Evolutionary conservation across 2,888 invertebrate species (phyloP).

Genomic region (Ptycholaimellus sp.): DNA sequence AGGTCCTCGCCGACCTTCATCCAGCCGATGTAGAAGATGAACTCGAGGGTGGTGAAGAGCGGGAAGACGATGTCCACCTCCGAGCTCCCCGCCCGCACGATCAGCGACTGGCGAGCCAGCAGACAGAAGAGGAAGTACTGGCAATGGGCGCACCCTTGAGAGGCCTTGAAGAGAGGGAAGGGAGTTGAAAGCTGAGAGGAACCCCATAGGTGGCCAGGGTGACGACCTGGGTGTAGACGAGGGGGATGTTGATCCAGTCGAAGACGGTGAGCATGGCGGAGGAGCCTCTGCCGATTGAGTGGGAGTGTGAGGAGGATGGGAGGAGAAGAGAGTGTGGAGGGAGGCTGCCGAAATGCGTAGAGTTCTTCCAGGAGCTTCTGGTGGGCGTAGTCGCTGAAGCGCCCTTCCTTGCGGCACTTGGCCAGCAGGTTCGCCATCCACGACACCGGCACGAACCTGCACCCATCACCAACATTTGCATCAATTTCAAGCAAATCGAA

Average conservation of each 20-base stretch:
- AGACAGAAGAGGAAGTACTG: constrained; percentile 71
- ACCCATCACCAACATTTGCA: no score
- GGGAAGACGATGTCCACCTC: constrained; percentile 1
- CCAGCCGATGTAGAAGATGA: constrained; percentile 3
- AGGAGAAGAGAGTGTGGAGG: no score
- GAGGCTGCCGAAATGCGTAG: constrained; percentile 1
- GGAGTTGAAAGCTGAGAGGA: no score
- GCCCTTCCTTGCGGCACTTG: neutral
- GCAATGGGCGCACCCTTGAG: no score
- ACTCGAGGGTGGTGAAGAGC: constrained; percentile 2
- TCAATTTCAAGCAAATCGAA: no score
- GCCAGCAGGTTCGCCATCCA: constrained; percentile 3
- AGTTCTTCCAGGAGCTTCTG: neutral
- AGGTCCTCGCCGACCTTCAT: neutral
- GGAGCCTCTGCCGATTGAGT: no score
- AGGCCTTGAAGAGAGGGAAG: no score
- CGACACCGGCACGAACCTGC: constrained; percentile 2
- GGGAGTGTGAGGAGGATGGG: no score
- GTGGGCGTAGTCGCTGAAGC: neutral
- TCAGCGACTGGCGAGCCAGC: constrained; percentile 60
- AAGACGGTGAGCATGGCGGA: constrained; percentile 16
- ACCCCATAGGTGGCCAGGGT: no score
- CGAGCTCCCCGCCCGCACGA: constrained; percentile 21
- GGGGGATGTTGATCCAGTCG: constrained; percentile 29
- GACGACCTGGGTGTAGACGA: constrained; percentile 26